Evolutionary conservation across 2,113 vertebrate species (phyloP).

Genomic region (Agapornis roseicollis): DNA sequence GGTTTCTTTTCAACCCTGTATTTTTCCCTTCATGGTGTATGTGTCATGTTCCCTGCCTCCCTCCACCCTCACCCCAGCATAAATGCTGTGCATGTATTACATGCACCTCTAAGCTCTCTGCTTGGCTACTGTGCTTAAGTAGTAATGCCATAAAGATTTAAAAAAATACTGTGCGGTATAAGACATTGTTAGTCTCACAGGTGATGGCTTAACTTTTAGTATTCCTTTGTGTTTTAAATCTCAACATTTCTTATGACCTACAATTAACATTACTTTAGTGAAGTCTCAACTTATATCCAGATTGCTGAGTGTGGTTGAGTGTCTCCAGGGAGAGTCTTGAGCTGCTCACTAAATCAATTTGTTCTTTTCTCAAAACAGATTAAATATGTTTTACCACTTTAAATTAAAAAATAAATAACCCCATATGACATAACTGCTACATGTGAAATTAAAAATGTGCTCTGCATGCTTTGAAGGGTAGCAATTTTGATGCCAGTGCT

Average conservation of each 20-base stretch:
- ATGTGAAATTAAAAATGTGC: conserved; percentile 8
- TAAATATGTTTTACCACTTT: conserved; percentile 43
- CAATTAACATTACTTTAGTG: conserved; percentile 38
- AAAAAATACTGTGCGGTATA: background rate
- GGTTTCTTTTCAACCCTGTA: background rate
- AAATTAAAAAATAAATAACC: conserved; percentile 56
- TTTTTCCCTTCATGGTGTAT: background rate
- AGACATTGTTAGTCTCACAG: background rate
- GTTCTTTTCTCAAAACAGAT: conserved; percentile 55
- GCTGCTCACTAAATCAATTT: conserved; percentile 48
- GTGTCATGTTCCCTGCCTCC: background rate
- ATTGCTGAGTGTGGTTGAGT: conserved; percentile 8
- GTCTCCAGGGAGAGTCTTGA: conserved; percentile 42
- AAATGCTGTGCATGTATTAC: background rate
- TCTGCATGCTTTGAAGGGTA: background rate
- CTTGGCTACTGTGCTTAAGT: background rate
- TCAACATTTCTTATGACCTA: conserved; percentile 45
- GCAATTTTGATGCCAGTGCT: conserved; percentile 42
- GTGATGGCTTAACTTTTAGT: conserved; percentile 56
- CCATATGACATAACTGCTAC: background rate
- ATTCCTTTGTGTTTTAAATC: conserved; percentile 39
- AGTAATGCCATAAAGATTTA: background rate
- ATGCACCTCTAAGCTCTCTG: background rate
- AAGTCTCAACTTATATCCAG: conserved; percentile 36
- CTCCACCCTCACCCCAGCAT: background rate